Percentiles rank a stretch among this genome's conserved stretches.
These are phyloP conservation scores for Psix sp. DNA, from an alignment of 1,140 invertebrate species.

Conservation along the genomic window DNA sequence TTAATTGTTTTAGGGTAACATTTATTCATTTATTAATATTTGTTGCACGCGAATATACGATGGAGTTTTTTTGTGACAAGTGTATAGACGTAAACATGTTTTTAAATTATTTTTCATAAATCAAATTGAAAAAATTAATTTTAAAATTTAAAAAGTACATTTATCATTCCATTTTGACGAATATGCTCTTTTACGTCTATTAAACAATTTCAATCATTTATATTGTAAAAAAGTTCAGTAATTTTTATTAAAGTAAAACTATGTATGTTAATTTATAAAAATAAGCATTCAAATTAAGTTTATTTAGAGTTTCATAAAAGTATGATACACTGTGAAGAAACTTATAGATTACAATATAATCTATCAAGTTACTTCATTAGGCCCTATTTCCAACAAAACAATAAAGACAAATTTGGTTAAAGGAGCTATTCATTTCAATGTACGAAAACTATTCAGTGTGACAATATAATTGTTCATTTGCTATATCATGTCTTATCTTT, in stretches of 20 bases:
- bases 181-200: too few species aligned
- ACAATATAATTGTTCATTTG: conserved; percentile 23
- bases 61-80: conserved; percentile 19
- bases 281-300: background rate
- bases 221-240: too few species aligned
- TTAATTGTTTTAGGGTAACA: conserved; percentile 18
- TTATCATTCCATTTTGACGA: too few species aligned
- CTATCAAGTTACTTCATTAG: too few species aligned
- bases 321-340: too few species aligned
- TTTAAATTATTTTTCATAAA: conserved; percentile 12
- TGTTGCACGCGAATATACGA: conserved; percentile 30
- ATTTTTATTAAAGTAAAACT: conserved; percentile 8
- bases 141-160: conserved; percentile 14
- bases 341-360: too few species aligned
- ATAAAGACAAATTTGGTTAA: background rate
- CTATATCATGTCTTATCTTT: conserved; percentile 42
- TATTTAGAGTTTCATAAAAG: too few species aligned
- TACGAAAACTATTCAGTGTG: background rate
- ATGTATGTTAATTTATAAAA: conserved; percentile 2
- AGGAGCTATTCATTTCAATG: background rate
- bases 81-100: conserved; percentile 18
- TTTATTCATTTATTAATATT: conserved; percentile 19
- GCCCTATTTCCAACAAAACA: too few species aligned
- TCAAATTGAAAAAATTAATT: too few species aligned
- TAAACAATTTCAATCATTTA: too few species aligned